Base-by-base conservation (phyloP, 1,140 invertebrate species). In the Pogonomyrmex barbatus region DNA sequence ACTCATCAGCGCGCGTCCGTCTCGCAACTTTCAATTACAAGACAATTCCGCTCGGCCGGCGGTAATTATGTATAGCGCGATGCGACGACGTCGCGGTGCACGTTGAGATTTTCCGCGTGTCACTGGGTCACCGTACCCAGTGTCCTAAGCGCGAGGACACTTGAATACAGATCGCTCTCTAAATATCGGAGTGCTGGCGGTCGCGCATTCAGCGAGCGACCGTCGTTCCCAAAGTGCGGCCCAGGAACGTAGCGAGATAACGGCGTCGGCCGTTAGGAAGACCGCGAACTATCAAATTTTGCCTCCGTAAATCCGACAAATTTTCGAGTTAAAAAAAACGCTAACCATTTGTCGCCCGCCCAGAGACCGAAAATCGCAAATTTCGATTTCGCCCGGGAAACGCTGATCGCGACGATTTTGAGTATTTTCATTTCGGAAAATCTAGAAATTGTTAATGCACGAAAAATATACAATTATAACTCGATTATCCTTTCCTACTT, bases 141-240 rank as follows among this genome's bases (percentile, higher is more conserved):
- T 56, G 82, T 63, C 17, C 71, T 67, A 65, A 47, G 68, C 36
- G 62, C 17, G 54, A 85, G 85, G 52, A 83, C 24, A 47, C n/a
- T 12, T 81, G 88, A 89, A 89, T 89, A 88, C 62, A 88, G 67
- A 89, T 88, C 81, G 54, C 73, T 81, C 82, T 81, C 62, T 86
- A 75, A 89, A 89, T 89, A 88, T 88, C 82, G 78, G 68, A 89
- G 87, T 79, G 88, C 62, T 50, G 45, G 33, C 30, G 73, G 17
- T 71, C 42, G 78, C 42, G 78, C 76, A 36, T 63, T 58, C 63
- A 65, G 8, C 70, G 47, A 56, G 8, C 70, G 47, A 56, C 50
- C n/a, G 58, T 58, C 42, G 50, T 71, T 71, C 63, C 75, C 33
- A 68, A 87, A 83, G 36, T 82, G 36, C 56, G 60, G 9, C 24